Conservation (phyloP, 2,888 invertebrate genomes). For the Yponomeuta malinellus region DNA sequence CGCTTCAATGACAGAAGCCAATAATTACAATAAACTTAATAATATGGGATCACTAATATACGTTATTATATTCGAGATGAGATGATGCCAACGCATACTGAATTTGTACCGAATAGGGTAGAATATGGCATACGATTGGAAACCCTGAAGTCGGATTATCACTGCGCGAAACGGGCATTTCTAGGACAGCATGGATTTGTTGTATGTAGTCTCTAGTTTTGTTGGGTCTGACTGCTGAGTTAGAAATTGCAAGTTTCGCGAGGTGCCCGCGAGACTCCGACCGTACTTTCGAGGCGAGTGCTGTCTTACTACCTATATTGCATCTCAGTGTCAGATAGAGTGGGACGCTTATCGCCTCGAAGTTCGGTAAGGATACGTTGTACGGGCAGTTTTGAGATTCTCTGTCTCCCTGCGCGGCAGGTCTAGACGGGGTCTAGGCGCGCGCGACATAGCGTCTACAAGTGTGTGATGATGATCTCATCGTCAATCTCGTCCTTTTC, state of each 20-base stretch:
- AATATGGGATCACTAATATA: neutral
- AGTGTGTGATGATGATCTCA: conserved; percentile 90
- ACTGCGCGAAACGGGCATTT: neutral
- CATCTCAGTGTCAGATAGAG: too few species aligned
- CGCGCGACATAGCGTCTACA: conserved; percentile 61
- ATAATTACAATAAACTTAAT: neutral
- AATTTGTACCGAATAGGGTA: conserved; percentile 5
- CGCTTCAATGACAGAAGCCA: conserved; percentile 7
- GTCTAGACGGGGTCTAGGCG: conserved; percentile 1
- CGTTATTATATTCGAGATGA: conserved; percentile 6
- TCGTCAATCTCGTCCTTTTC: conserved; percentile 93
- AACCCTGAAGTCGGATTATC: neutral
- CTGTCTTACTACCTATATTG: too few species aligned
- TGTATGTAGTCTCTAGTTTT: neutral
- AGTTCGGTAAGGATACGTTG: neutral
- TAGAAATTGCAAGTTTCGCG: neutral
- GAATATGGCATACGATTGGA: conserved; percentile 7
- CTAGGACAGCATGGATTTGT: neutral
- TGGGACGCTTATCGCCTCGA: neutral
- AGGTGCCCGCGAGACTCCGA: neutral
- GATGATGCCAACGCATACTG: neutral
- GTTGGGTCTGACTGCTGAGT: neutral
- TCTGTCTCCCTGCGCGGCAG: conserved; percentile 1
- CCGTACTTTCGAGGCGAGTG: neutral
- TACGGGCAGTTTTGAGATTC: neutral